Conservation (phyloP, 2,888 invertebrate genomes). For the Slavum lentiscoides region DNA sequence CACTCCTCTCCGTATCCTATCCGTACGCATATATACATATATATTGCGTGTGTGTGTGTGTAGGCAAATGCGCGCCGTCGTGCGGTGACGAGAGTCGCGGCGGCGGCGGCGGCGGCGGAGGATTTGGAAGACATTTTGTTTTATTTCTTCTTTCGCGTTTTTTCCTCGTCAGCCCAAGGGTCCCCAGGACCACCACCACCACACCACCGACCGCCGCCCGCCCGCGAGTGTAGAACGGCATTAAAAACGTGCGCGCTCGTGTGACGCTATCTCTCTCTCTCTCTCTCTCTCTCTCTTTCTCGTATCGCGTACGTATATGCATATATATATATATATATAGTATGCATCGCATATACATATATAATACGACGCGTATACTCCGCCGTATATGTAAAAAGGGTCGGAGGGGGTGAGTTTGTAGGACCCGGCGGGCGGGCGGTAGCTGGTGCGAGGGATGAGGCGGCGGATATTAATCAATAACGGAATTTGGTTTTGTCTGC, state of each 20-base stretch:
- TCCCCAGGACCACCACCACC: constrained; percentile 12
- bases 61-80: constrained; percentile 23
- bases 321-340: neutral
- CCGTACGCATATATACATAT: neutral
- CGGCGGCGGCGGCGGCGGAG: neutral
- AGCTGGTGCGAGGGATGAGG: neutral
- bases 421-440: neutral
- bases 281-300: neutral
- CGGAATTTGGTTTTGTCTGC: constrained; percentile 54
- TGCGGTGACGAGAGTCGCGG: neutral
- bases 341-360: neutral
- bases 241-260: constrained; percentile 51
- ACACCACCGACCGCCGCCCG: constrained; percentile 12
- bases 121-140: constrained; percentile 52
- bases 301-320: constrained; percentile 22
- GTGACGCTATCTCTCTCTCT: constrained; percentile 13
- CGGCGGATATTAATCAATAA: constrained; percentile 53
- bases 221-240: constrained; percentile 41
- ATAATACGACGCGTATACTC: too few species aligned
- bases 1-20: neutral
- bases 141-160: constrained; percentile 46
- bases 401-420: constrained; percentile 25
- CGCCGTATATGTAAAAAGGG: neutral
- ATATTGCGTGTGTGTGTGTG: neutral
- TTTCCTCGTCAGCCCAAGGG: constrained; percentile 40